phyloP scores from a whole-genome alignment of 2,113 vertebrate genomes.

The Neolamprologus sp. region DNA sequence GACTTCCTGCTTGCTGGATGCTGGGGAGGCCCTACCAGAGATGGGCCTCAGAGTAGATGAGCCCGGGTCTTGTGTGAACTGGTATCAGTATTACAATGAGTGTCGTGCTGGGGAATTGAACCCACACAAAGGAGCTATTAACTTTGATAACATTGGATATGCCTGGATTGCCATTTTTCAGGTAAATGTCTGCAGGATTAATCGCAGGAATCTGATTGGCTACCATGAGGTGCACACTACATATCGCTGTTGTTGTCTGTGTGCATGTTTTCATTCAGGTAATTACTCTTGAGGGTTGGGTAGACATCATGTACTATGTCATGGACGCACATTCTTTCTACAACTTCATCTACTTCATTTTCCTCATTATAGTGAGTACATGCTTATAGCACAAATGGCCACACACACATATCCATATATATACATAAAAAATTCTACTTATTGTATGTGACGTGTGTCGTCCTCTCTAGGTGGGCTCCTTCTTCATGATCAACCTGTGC shows the following conservation, averaged over 20 bases:
- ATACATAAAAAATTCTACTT: neutral
- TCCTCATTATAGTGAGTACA: slow-evolving; percentile 67
- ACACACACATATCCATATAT: neutral
- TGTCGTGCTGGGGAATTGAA: slow-evolving; percentile 87
- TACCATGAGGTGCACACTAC: neutral
- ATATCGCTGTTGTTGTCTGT: neutral
- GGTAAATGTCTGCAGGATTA: slow-evolving; percentile 61
- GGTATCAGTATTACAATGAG: slow-evolving; percentile 91
- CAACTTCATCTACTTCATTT: slow-evolving; percentile 72
- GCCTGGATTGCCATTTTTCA: slow-evolving; percentile 99
- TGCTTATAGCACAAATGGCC: neutral
- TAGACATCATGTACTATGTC: slow-evolving; percentile 71
- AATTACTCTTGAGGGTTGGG: slow-evolving; percentile 68
- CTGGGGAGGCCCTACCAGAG: slow-evolving; percentile 52
- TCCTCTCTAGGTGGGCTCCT: slow-evolving; percentile 86
- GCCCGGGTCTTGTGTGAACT: slow-evolving; percentile 82
- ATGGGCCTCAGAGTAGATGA: neutral
- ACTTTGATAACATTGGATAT: slow-evolving; percentile 96
- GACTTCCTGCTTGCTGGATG: slow-evolving; percentile 78
- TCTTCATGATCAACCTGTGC: slow-evolving; percentile 99
- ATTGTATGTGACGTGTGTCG: neutral
- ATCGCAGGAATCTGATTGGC: neutral
- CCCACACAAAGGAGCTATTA: slow-evolving; percentile 97
- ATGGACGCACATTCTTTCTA: slow-evolving; percentile 73
- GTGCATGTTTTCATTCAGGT: slow-evolving; percentile 34